A percentile compares a stretch with the other conserved stretches of the same genome.
Evolutionary conservation across 2,888 invertebrate species (phyloP).

Genomic region (Phengaris alcon): DNA sequence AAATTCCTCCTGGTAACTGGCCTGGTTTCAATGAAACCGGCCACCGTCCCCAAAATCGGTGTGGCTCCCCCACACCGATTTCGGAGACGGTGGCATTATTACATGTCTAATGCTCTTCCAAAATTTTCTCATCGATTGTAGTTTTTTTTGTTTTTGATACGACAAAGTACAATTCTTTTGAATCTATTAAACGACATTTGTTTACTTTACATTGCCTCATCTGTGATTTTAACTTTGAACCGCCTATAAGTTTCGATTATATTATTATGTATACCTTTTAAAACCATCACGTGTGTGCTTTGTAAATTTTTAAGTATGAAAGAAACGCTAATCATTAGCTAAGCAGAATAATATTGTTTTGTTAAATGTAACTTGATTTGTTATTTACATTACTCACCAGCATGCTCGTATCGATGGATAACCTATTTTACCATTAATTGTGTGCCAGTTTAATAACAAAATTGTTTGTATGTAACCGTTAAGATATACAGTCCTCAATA

Average conservation of each 20-base stretch:
- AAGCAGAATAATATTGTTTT: neutral
- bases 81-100: no score
- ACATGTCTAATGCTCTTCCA: no score
- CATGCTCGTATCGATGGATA: slow-evolving; percentile 15
- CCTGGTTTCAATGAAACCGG: no score
- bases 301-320: neutral
- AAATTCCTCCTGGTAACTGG: no score
- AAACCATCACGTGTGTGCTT: neutral
- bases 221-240: neutral
- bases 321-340: neutral
- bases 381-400: slow-evolving; percentile 5
- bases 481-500: slow-evolving; percentile 12
- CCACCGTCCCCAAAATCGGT: no score
- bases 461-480: slow-evolving; percentile 11
- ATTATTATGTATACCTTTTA: neutral
- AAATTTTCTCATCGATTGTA: no score
- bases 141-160: no score
- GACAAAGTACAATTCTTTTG: no score
- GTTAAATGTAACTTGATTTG: neutral
- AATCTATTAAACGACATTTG: neutral
- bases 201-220: no score
- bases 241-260: neutral
- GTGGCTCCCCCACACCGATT: no score
- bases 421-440: slow-evolving; percentile 26
- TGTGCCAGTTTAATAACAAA: slow-evolving; percentile 19